phyloP scores from a whole-genome alignment of 2,797 vertebrate species.

The Syncerus caffer region DNA sequence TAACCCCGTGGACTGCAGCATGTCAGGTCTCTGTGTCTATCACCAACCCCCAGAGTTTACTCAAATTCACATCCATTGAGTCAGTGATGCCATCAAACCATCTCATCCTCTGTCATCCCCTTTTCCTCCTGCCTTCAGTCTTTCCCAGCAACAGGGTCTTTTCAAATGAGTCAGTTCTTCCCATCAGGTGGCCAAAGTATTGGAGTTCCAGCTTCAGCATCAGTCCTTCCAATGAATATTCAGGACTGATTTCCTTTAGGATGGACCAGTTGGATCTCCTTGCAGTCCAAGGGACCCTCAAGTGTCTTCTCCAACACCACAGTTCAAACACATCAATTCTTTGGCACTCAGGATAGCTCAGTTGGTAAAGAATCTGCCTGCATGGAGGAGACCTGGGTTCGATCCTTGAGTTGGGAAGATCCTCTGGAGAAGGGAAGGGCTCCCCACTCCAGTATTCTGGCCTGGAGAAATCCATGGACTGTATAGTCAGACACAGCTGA shows the following conservation, averaged over 20 bases:
- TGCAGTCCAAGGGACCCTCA: neutral
- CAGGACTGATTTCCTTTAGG: neutral
- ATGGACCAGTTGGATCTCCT: neutral
- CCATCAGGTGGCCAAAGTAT: neutral
- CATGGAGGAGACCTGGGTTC: neutral
- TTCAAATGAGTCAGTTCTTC: neutral
- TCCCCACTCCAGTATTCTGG: neutral
- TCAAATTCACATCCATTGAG: neutral
- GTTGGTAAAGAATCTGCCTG: neutral
- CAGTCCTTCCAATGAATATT: neutral
- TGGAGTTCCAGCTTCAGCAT: neutral
- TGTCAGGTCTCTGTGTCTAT: neutral
- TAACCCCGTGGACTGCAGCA: neutral
- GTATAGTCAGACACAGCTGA: neutral
- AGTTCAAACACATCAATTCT: neutral
- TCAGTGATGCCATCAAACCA: neutral
- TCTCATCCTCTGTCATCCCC: neutral
- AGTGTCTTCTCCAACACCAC: neutral
- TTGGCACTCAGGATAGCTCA: neutral
- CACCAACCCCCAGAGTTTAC: neutral
- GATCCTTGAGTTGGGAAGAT: neutral
- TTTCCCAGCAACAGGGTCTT: neutral
- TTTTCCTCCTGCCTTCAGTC: neutral
- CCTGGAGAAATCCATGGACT: neutral
- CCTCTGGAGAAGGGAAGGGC: neutral